A percentile compares a stretch with the other conserved stretches of the same genome.
Evolutionary conservation across 2,888 invertebrate species (phyloP).

Genomic region (Digitonthophagus gazella): DNA sequence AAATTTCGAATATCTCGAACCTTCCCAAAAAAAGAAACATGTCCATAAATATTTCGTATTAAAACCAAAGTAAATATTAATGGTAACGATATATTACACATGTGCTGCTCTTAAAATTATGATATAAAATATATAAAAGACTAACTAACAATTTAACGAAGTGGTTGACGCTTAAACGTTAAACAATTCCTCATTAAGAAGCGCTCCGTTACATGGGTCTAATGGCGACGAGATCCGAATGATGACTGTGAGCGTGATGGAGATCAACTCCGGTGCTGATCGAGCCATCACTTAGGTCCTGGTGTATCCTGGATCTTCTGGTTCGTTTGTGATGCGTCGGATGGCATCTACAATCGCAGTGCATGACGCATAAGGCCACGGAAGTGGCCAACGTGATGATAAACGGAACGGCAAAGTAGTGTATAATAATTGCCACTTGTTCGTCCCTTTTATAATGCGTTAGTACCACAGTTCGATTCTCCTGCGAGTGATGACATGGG

Average conservation of each 20-base stretch:
- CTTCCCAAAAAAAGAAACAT: background rate
- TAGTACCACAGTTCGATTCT: slow-evolving; percentile 79
- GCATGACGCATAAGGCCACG: slow-evolving; percentile 80
- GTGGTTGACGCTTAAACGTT: background rate
- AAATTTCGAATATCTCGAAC: background rate
- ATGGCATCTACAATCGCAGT: slow-evolving; percentile 80
- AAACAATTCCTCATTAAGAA: slow-evolving; percentile 1
- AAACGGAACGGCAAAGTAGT: slow-evolving; percentile 81
- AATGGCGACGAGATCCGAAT: slow-evolving; percentile 48
- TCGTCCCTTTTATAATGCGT: slow-evolving; percentile 80
- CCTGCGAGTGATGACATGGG: slow-evolving; percentile 69
- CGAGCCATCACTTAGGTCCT: slow-evolving; percentile 67
- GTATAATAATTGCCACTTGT: slow-evolving; percentile 77
- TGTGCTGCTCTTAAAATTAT: slow-evolving; percentile 9
- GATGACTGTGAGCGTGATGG: slow-evolving; percentile 54
- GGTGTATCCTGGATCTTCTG: slow-evolving; percentile 62
- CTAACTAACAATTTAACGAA: slow-evolving; percentile 11
- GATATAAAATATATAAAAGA: slow-evolving; percentile 9
- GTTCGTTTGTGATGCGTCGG: slow-evolving; percentile 64
- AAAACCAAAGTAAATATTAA: background rate
- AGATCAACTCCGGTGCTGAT: slow-evolving; percentile 69
- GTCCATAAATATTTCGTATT: background rate
- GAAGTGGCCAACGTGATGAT: slow-evolving; percentile 82
- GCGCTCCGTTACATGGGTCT: slow-evolving; percentile 42
- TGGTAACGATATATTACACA: slow-evolving; percentile 2